Conservation (phyloP, 2,113 vertebrate species). For the Engraulis encrasicolus region DNA sequence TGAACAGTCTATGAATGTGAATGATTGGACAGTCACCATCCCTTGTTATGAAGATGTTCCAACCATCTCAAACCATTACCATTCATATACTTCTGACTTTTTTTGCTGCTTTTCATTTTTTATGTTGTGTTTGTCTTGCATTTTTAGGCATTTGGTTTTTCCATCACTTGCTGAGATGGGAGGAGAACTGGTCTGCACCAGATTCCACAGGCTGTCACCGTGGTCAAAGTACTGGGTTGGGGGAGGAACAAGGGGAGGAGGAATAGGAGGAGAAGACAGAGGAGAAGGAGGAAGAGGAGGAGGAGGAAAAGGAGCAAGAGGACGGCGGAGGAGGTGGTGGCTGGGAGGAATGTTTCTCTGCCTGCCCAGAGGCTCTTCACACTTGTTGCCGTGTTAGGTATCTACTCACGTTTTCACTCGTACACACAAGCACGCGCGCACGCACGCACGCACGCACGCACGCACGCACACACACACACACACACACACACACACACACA, state of each 20-base stretch:
- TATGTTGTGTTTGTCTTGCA: neutral
- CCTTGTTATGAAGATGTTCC: neutral
- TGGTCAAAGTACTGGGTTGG: neutral
- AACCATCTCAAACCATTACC: neutral
- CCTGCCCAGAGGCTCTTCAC: neutral
- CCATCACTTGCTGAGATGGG: neutral
- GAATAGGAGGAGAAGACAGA: too few relatives aligned
- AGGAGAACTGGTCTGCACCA: constrained; percentile 12
- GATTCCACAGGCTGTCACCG: neutral
- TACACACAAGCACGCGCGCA: too few relatives aligned
- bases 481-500: neutral
- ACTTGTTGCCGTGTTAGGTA: neutral
- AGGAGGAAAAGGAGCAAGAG: too few relatives aligned
- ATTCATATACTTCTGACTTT: neutral
- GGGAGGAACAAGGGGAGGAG: too few relatives aligned
- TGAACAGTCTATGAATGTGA: neutral
- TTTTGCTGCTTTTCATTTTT: neutral
- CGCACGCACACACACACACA: too few relatives aligned
- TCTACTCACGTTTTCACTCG: neutral
- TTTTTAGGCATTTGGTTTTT: neutral
- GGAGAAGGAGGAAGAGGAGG: too few relatives aligned
- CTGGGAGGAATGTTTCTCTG: too few relatives aligned
- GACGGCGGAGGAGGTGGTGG: too few relatives aligned
- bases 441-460: too few relatives aligned
- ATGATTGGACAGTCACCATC: neutral